Evolutionary conservation across 2,888 invertebrate species (phyloP).

Genomic region (Andrena bucephala): DNA sequence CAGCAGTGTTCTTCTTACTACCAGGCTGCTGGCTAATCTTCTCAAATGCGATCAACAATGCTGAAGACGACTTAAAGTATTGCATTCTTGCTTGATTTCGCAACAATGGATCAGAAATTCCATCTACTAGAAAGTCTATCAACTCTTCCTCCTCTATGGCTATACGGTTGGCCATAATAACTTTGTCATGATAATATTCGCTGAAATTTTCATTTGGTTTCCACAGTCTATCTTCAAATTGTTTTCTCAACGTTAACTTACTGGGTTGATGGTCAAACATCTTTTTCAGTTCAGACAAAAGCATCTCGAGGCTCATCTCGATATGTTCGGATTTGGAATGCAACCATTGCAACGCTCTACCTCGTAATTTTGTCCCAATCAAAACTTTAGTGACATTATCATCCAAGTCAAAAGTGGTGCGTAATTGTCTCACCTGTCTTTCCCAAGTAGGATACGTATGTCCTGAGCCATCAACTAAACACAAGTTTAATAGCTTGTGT

Average conservation of each 20-base stretch:
- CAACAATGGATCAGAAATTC: conserved; percentile 5
- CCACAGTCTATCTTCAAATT: conserved; percentile 29
- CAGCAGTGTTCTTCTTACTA: background rate
- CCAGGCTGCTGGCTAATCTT: conserved; percentile 8
- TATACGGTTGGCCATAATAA: conserved; percentile 16
- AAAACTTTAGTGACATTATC: background rate
- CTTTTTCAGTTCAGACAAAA: conserved; percentile 4
- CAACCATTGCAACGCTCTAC: background rate
- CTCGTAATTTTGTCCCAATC: background rate
- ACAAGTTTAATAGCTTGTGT: no score
- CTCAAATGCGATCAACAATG: conserved; percentile 10
- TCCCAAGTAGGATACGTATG: background rate
- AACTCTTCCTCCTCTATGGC: conserved; percentile 2
- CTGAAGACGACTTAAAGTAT: background rate
- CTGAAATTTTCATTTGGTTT: background rate
- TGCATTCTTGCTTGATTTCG: conserved; percentile 17
- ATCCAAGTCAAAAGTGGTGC: background rate
- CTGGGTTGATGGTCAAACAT: conserved; percentile 22
- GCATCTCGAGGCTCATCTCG: background rate
- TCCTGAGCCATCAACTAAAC: no score
- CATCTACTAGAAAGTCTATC: conserved; percentile 9
- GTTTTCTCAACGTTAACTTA: conserved; percentile 9
- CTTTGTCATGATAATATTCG: conserved; percentile 25
- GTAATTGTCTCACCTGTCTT: background rate
- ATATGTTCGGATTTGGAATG: background rate